These are phyloP conservation scores for Eulemur albifrons DNA, from an alignment of 2,797 vertebrate species.

Conservation along the genomic window DNA sequence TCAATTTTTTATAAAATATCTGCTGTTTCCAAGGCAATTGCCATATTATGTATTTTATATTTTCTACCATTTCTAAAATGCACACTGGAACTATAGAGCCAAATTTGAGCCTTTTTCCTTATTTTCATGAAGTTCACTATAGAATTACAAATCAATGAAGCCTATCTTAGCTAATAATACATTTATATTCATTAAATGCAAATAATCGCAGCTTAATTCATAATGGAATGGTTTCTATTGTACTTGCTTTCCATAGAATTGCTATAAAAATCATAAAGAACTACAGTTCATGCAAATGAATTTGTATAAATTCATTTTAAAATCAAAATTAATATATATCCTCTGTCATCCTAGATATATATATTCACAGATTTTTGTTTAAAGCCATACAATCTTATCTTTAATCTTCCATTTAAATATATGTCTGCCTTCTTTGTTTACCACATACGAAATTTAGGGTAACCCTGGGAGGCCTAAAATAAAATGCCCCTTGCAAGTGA, in stretches of 20 bases:
- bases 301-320: conserved; percentile 27
- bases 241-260: conserved; percentile 32
- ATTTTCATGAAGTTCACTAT: conserved; percentile 11
- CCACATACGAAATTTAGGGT: not conserved
- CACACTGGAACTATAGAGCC: not conserved
- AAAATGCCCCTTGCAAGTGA: not conserved
- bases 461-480: not conserved
- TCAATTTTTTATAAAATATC: not conserved
- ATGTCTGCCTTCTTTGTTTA: not conserved
- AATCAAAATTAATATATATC: conserved; percentile 30
- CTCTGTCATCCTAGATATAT: not conserved
- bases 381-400: not conserved
- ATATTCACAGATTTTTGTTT: not conserved
- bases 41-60: not conserved
- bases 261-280: conserved; percentile 56
- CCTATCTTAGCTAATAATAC: conserved; percentile 21
- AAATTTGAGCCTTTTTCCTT: conserved; percentile 12
- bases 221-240: conserved; percentile 12
- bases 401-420: conserved; percentile 16
- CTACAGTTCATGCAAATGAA: not conserved
- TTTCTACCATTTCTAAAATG: conserved; percentile 26
- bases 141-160: conserved; percentile 43
- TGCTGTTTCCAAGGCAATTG: not conserved
- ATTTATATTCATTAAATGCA: conserved; percentile 43
- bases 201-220: conserved; percentile 32